Conservation (phyloP, 2,888 invertebrate species). For the Nomada goodeniana region DNA sequence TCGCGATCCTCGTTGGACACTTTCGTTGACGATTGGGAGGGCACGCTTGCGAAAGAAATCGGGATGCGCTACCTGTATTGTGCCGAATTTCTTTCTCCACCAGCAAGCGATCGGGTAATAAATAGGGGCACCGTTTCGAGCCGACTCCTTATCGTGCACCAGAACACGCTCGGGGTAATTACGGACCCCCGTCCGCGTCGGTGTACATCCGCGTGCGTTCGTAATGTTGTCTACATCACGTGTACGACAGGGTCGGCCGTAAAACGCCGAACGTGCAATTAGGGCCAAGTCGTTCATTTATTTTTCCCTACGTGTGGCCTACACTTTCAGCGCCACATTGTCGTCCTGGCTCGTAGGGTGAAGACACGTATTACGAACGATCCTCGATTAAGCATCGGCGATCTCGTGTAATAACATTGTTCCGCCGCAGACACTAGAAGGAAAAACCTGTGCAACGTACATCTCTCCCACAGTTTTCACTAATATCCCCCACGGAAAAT, state of each 20-base stretch:
- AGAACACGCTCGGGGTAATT: constrained; percentile 65
- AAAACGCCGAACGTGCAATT: constrained; percentile 73
- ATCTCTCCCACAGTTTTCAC: neutral
- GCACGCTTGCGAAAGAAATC: constrained; percentile 34
- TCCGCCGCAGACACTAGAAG: neutral
- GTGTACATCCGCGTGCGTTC: constrained; percentile 28
- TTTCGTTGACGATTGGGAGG: constrained; percentile 38
- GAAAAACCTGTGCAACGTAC: neutral
- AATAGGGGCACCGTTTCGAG: constrained; percentile 69
- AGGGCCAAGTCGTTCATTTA: constrained; percentile 74
- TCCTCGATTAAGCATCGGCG: neutral
- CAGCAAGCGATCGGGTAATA: constrained; percentile 69
- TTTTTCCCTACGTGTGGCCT: constrained; percentile 68
- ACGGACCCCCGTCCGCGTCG: constrained; percentile 30
- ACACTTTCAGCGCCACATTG: constrained; percentile 40
- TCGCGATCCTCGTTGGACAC: constrained; percentile 10
- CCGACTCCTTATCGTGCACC: constrained; percentile 63
- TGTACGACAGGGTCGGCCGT: constrained; percentile 68
- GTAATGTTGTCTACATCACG: constrained; percentile 62
- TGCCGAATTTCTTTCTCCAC: constrained; percentile 42
- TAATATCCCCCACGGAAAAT: neutral
- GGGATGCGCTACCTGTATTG: constrained; percentile 62
- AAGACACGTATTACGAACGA: neutral
- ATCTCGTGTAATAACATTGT: neutral
- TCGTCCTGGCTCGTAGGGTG: constrained; percentile 17